phyloP scores from a whole-genome alignment of 2,797 vertebrate genomes.

The Acanthornis magna region DNA sequence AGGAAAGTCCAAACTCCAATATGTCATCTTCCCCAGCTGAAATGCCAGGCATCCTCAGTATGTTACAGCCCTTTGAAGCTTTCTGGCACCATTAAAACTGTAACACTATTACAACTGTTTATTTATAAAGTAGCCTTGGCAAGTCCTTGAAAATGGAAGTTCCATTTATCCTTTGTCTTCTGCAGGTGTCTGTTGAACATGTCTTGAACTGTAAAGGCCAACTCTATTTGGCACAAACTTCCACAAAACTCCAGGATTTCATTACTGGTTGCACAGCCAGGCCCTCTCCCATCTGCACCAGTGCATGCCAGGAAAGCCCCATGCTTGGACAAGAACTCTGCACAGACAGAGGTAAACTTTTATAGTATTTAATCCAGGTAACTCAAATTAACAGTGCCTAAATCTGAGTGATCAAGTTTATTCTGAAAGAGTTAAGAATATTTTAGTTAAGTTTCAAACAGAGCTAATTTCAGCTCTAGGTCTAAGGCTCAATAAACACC shows the following conservation, averaged over 20 bases:
- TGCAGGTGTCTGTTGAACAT: background rate
- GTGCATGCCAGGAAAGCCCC: background rate
- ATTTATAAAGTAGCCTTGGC: background rate
- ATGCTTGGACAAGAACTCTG: background rate
- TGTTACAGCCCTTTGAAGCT: background rate
- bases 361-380: background rate
- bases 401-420: background rate
- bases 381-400: background rate
- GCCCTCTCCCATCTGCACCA: background rate
- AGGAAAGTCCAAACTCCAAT: background rate
- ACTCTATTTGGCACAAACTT: background rate
- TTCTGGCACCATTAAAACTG: background rate
- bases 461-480: background rate
- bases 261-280: background rate
- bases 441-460: background rate
- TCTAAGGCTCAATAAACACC: background rate
- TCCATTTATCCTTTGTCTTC: background rate
- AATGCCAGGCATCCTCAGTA: background rate
- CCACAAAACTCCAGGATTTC: background rate
- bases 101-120: background rate
- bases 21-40: background rate
- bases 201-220: background rate
- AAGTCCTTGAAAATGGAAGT: background rate
- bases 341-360: background rate
- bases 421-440: background rate